phyloP scores from a whole-genome alignment of 1,140 invertebrate species.

The Apis mellifera region DNA sequence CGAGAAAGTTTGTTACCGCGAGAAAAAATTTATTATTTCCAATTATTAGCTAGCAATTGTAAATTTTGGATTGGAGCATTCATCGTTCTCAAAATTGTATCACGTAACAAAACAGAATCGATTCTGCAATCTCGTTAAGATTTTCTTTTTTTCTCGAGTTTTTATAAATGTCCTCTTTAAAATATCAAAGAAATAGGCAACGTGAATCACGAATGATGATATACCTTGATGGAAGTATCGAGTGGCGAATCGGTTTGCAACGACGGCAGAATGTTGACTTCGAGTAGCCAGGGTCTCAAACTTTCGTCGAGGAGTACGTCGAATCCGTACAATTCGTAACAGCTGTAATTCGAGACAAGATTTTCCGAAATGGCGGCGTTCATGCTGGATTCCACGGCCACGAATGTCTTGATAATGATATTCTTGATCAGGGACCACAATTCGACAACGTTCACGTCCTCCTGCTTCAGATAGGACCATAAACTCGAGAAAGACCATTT shows the following conservation, averaged over 20 bases:
- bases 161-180: no score
- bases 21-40: background rate
- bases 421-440: conserved; percentile 91
- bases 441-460: conserved; percentile 87
- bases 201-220: no score
- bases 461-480: conserved; percentile 86
- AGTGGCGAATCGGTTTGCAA: conserved; percentile 95
- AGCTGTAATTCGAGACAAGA: conserved; percentile 87
- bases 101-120: no score
- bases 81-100: no score
- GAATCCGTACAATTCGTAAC: conserved; percentile 91
- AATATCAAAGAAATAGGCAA: no score
- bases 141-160: no score
- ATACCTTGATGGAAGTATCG: conserved; percentile 93
- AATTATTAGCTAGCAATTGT: background rate
- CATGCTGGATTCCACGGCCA: conserved; percentile 89
- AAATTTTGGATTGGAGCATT: no score
- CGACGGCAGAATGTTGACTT: conserved; percentile 97
- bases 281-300: conserved; percentile 96
- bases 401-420: conserved; percentile 90
- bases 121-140: no score
- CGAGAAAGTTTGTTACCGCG: background rate
- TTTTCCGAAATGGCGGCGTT: conserved; percentile 86
- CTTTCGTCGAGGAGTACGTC: conserved; percentile 90
- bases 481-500: conserved; percentile 93